Base-by-base conservation (phyloP, 2,888 invertebrate species). In the Erannis defoliaria region DNA sequence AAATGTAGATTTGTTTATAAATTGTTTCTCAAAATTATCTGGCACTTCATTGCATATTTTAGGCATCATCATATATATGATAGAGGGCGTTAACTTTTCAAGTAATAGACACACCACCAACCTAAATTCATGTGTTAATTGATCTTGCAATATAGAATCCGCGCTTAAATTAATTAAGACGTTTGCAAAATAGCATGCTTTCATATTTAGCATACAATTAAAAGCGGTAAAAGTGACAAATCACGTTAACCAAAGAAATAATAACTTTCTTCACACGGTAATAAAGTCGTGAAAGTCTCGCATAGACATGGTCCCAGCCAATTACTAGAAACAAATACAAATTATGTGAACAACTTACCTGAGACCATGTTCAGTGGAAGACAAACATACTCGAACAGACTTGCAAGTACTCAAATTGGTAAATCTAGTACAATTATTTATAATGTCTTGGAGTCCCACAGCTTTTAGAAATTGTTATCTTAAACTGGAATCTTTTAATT, bases 241-340 rank as follows among this genome's bases (percentile, higher is more conserved):
- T 56, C 61, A 57, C 48, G n/a, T 35, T 59, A 50, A 64, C 62
- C 64, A 63, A 64, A 68, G 23, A 61, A 21, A 60, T 42, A 76
- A 75, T 72, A 65, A 71, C 71, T 75, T 76, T 78, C 77, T 68
- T 71, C 68, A 21, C 50, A 70, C 71, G 70, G 64, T 68, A 72
- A 77, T 71, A 70, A 66, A 57, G 59, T 46, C 45, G 76, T 60
- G 81, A 80, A 80, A 80, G 78, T 63, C 19, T 31, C 29, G 18
- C 46, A 12, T 33, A 55, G 43, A 33, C 56, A 35, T 55, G 45
- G 62, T 68, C 70, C 53, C 70, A 66, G 62, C 31, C 58, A 70
- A 64, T 70, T 67, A 69, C 53, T 71, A 67, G 67, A 67, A 72
- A 70, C 78, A 72, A 73, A 78, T 56, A 69, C 46, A 67, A 68